A percentile compares a stretch with the other conserved stretches of the same genome.
Evolutionary conservation across 2,113 vertebrate genomes (phyloP).

Genomic region (Patagioenas fasciata): DNA sequence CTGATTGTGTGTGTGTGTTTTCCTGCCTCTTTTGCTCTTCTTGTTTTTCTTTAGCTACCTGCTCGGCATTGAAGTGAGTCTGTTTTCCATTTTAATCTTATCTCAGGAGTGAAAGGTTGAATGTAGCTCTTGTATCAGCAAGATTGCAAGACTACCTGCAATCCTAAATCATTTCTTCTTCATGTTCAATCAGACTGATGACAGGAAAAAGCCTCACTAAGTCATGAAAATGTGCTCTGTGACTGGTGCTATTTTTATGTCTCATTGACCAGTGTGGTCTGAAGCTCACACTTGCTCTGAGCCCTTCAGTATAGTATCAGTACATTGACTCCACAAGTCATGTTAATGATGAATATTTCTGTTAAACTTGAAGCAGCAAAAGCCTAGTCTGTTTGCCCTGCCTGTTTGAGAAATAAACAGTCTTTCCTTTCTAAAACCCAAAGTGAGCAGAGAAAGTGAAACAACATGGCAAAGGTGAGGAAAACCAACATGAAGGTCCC

Average conservation of each 20-base stretch:
- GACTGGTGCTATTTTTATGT: constrained; percentile 42
- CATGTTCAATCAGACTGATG: not conserved
- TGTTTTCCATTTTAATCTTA: constrained; percentile 29
- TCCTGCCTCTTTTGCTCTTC: constrained; percentile 19
- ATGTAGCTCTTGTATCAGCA: constrained; percentile 1
- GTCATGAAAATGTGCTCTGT: constrained; percentile 17
- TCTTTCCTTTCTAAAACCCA: not conserved
- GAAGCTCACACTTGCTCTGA: not conserved
- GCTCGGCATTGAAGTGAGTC: constrained; percentile 35
- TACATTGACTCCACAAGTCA: not conserved
- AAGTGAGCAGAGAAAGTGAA: not conserved
- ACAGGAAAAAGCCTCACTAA: constrained; percentile 36
- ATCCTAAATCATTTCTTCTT: constrained; percentile 16
- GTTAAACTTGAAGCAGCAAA: constrained; percentile 3
- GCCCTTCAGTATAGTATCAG: not conserved
- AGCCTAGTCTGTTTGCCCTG: not conserved
- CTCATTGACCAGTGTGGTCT: constrained; percentile 21
- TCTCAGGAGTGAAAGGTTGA: not conserved
- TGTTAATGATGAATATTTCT: not conserved
- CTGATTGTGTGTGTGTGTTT: constrained; percentile 11
- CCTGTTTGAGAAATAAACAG: not conserved
- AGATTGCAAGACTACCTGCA: not conserved
- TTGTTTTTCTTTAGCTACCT: constrained; percentile 32
- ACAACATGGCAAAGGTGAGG: not conserved
- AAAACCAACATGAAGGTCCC: not conserved